Base-by-base conservation (phyloP, 1,140 invertebrate species). In the Drosophila repleta region DNA sequence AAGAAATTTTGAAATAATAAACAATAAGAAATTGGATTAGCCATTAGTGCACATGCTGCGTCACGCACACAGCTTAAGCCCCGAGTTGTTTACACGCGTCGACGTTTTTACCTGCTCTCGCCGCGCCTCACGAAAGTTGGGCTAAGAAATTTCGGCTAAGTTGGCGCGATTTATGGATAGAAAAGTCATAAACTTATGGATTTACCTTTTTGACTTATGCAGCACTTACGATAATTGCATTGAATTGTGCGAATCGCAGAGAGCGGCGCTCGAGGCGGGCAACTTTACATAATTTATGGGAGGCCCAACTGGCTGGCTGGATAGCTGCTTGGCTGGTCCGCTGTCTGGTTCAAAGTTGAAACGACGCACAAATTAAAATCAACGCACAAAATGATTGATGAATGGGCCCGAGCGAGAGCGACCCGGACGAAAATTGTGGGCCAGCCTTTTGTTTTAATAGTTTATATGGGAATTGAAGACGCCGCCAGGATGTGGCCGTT, bases 201-300 rank as follows among this genome's bases (percentile, higher is more conserved):
- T 88, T 56, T 88, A 75, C 74, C 63, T 73, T 58, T 78, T 78
- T 75, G 82, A 84, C 80, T 83, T 79, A 56, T 81, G 62, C 76
- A 82, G 83, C 82, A 87, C 82, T 87, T 87, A 87, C 83, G 78
- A 87, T 87, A 87, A 87, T 87, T 87, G 82, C 83, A 87, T 87
- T 82, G 78, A 62, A 65, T 62, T 65, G 41, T 62, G 41, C 51
- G 65, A 75, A 74, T 41, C 68, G 39, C 41, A 24, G 46, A 29
- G 70, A 43, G 32, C 26, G 61, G 41, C 29, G 24, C 48, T 4
- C 6, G 21, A 3, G 46, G 6, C 46, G 18, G 80, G 76, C 78
- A 87, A 88, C 83, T 87, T 82, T 87, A 75, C 85, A 87, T 87
- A 87, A 87, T 88, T 87, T 88, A 87, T 87, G 83, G 69, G 70